phyloP scores from a whole-genome alignment of 1,140 invertebrate species.

The Prorops nasuta region DNA sequence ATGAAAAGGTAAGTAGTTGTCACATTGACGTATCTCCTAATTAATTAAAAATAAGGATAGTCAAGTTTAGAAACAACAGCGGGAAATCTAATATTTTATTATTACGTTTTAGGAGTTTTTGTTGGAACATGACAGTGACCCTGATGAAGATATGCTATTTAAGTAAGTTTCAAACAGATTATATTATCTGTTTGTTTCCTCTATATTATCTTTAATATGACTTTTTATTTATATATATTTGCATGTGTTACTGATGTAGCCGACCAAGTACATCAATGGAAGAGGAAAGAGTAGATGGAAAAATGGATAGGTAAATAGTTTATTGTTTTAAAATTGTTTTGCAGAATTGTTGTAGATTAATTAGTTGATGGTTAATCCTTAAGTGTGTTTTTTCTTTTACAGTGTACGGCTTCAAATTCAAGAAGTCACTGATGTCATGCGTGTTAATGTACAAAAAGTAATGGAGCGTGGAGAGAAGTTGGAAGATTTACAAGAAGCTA shows the following conservation, averaged over 20 bases:
- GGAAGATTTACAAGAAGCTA: slow-evolving; percentile 60
- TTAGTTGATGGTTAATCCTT: neutral
- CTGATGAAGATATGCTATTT: slow-evolving; percentile 43
- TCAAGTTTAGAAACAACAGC: neutral
- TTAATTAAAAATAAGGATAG: neutral
- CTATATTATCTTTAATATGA: neutral
- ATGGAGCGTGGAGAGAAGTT: slow-evolving; percentile 60
- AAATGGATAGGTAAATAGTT: slow-evolving; percentile 44
- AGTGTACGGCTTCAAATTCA: slow-evolving; percentile 59
- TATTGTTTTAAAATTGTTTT: neutral
- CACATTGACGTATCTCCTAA: neutral
- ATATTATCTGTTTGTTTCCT: neutral
- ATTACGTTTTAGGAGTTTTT: slow-evolving; percentile 36
- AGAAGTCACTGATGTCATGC: slow-evolving; percentile 61
- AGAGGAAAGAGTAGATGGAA: slow-evolving; percentile 34
- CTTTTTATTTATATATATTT: neutral
- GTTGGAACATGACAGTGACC: slow-evolving; percentile 47
- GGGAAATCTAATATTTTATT: slow-evolving; percentile 12
- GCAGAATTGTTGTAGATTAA: slow-evolving; percentile 3
- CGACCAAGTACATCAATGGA: slow-evolving; percentile 32
- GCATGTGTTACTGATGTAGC: slow-evolving; percentile 22
- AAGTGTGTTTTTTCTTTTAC: slow-evolving; percentile 2
- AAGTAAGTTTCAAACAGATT: slow-evolving; percentile 31
- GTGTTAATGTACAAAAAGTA: slow-evolving; percentile 59
- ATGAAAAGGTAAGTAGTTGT: slow-evolving; percentile 39